These are phyloP conservation scores for Saimiri boliviensis DNA, from an alignment of 2,113 vertebrate genomes.

Conservation along the genomic window DNA sequence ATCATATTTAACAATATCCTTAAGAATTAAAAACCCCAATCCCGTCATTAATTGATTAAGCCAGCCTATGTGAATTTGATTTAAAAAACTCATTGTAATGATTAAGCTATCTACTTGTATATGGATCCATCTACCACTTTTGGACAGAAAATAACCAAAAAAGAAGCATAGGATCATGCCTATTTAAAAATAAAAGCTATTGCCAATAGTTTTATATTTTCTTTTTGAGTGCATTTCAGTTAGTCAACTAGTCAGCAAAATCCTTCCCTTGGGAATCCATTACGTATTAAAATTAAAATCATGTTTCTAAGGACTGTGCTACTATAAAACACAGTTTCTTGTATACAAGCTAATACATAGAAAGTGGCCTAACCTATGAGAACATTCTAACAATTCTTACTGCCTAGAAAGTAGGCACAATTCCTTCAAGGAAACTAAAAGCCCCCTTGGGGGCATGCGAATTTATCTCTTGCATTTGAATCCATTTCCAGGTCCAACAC, in stretches of 20 bases:
- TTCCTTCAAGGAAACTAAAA: not conserved
- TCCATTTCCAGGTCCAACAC: not conserved
- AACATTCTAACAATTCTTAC: not conserved
- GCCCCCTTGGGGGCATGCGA: not conserved
- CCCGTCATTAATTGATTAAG: constrained; percentile 80
- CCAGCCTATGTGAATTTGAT: constrained; percentile 70
- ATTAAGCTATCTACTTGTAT: constrained; percentile 70
- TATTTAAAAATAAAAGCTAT: not conserved
- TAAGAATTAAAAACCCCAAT: constrained; percentile 77
- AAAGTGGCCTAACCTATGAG: not conserved
- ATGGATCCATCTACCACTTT: constrained; percentile 55
- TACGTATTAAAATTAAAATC: not conserved
- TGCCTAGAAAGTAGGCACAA: not conserved
- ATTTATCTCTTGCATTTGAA: not conserved
- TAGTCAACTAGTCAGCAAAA: not conserved
- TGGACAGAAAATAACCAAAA: not conserved
- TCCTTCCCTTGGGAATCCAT: not conserved
- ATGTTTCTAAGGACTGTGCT: not conserved
- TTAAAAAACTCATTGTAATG: constrained; percentile 75
- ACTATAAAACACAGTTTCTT: not conserved
- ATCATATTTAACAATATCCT: constrained; percentile 77
- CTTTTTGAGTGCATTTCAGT: not conserved
- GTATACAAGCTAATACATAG: not conserved
- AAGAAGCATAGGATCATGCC: not conserved
- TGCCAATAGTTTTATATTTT: not conserved